Conservation (phyloP, 2,888 invertebrate species). For the Eledona agricola region DNA sequence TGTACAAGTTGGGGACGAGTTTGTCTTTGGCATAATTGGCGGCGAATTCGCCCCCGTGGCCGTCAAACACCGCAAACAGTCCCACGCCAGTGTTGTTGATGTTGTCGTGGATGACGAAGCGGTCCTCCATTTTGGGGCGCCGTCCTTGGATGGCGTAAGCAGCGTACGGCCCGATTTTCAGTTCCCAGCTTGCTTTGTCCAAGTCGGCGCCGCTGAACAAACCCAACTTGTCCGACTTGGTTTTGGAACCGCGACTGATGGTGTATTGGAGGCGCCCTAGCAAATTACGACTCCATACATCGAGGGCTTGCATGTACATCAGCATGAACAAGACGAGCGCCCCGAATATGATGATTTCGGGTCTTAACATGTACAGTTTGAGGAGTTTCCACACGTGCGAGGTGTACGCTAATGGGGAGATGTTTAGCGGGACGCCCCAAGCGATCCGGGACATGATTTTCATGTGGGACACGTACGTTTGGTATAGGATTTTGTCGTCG, state of each 20-base stretch:
- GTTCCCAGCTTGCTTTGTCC: constrained; percentile 75
- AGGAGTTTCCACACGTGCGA: constrained; percentile 82
- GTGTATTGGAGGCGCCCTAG: constrained; percentile 76
- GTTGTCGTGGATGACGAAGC: constrained; percentile 88
- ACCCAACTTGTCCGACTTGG: constrained; percentile 68
- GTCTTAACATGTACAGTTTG: constrained; percentile 79
- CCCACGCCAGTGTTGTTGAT: constrained; percentile 86
- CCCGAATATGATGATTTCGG: constrained; percentile 80
- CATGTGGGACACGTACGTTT: constrained; percentile 87
- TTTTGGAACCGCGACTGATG: constrained; percentile 65
- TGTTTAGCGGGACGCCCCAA: constrained; percentile 79
- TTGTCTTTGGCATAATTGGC: constrained; percentile 92
- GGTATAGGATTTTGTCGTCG: constrained; percentile 87
- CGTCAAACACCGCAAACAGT: constrained; percentile 92
- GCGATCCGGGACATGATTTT: constrained; percentile 84
- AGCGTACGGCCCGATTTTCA: constrained; percentile 77
- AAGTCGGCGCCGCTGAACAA: constrained; percentile 66
- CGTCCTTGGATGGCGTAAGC: constrained; percentile 92
- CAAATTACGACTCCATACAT: constrained; percentile 77
- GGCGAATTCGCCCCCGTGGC: constrained; percentile 95
- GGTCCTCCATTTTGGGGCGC: constrained; percentile 92
- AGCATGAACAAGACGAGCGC: constrained; percentile 75
- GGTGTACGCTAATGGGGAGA: constrained; percentile 67
- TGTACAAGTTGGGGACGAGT: constrained; percentile 80
- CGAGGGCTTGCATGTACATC: constrained; percentile 84